A percentile compares a stretch with the other conserved stretches of the same genome.
Evolutionary conservation across 2,797 vertebrate genomes (phyloP).

Genomic region (Myotis planiceps): DNA sequence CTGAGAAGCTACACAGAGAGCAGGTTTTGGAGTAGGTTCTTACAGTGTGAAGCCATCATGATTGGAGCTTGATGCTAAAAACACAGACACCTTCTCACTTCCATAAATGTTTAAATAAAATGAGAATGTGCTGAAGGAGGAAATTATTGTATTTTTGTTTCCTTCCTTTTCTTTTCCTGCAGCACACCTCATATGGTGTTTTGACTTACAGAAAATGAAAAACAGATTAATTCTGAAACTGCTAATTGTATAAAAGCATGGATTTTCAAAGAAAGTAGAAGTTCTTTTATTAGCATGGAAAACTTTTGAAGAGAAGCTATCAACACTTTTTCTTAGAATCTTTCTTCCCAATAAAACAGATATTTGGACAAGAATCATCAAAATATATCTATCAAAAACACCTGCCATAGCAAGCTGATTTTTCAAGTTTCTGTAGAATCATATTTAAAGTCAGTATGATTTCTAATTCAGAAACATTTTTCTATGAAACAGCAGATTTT

Average conservation of each 20-base stretch:
- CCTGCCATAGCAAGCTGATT: not conserved
- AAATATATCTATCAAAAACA: slow-evolving; percentile 56
- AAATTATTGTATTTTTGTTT: slow-evolving; percentile 71
- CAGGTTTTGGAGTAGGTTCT: slow-evolving; percentile 85
- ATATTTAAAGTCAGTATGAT: slow-evolving; percentile 60
- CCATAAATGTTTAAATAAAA: slow-evolving; percentile 84
- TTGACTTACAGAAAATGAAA: slow-evolving; percentile 81
- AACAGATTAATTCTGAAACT: slow-evolving; percentile 78
- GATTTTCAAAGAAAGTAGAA: slow-evolving; percentile 65
- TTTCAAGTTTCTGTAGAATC: slow-evolving; percentile 59
- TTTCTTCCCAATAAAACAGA: slow-evolving; percentile 32
- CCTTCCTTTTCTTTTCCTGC: slow-evolving; percentile 53
- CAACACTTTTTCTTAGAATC: slow-evolving; percentile 10
- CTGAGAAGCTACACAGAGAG: slow-evolving; percentile 85
- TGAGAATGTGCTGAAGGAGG: slow-evolving; percentile 59
- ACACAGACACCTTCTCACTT: slow-evolving; percentile 85
- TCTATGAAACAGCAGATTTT: slow-evolving; percentile 52
- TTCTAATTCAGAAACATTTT: slow-evolving; percentile 27
- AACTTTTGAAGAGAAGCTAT: slow-evolving; percentile 52
- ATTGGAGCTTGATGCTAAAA: slow-evolving; percentile 83
- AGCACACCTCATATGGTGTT: slow-evolving; percentile 84
- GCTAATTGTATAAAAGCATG: slow-evolving; percentile 71
- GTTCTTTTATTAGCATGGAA: slow-evolving; percentile 53
- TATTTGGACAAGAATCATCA: slow-evolving; percentile 56
- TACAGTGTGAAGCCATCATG: slow-evolving; percentile 78